phyloP scores from a whole-genome alignment of 2,888 invertebrate species.

The Conus canariensis region DNA sequence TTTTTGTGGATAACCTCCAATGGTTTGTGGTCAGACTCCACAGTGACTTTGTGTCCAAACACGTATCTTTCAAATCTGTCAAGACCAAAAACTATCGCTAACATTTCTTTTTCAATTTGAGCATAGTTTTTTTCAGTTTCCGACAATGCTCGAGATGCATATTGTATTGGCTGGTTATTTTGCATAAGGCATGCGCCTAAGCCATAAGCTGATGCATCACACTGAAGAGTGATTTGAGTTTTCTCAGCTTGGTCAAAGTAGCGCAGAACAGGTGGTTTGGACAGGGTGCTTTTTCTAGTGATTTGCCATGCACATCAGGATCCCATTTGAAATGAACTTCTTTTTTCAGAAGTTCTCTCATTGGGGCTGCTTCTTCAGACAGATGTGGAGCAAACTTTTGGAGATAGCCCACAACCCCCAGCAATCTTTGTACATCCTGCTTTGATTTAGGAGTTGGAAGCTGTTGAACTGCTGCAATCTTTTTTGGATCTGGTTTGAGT shows the following conservation, averaged over 20 bases:
- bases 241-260: background rate
- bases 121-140: conserved; percentile 21
- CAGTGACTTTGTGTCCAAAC: background rate
- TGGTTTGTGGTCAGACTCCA: conserved; percentile 18
- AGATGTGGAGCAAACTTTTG: background rate
- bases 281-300: background rate
- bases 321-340: conserved; percentile 19
- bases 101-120: conserved; percentile 34
- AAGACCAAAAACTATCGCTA: conserved; percentile 26
- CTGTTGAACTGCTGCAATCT: background rate
- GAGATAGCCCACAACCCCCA: background rate
- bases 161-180: conserved; percentile 19
- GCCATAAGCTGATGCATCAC: conserved; percentile 7
- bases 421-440: background rate
- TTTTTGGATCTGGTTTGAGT: conserved; percentile 8
- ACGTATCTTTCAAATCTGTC: conserved; percentile 26
- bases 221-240: background rate
- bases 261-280: background rate
- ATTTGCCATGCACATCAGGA: background rate
- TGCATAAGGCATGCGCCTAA: conserved; percentile 6
- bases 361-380: conserved; percentile 11
- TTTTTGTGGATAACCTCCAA: conserved; percentile 23
- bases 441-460: background rate
- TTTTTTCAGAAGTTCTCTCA: conserved; percentile 14
- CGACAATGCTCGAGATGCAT: conserved; percentile 10